Evolutionary conservation across 2,113 vertebrate genomes (phyloP), one percentile per base, ranked within the genome.

Genomic region (Phocoena sinus): DNA sequence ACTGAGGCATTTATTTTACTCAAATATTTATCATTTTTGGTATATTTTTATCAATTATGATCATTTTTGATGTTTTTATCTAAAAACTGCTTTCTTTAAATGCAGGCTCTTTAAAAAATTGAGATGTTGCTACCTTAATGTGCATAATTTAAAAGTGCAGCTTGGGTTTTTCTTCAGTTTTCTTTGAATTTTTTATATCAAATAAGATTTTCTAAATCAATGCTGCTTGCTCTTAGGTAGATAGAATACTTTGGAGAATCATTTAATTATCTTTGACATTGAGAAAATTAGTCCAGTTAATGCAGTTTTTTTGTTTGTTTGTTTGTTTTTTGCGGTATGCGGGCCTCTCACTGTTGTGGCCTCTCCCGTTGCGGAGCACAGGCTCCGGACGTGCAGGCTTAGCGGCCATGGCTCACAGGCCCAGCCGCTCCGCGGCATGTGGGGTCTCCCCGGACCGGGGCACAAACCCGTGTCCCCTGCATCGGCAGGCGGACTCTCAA

Each of bases 261-360:
- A 95, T 95, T 97, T 97, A 90, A 89, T 97, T 91, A 83, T 84
- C 41, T 94, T 89, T 82, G 28, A 31, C 86, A 83, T 41, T 96
- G 71, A 79, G 81, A 67, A 97, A 96, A 88, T 89, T 83, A 80
- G 28, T 77, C 21, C 73, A 85, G 47, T 87, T 96, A 36, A 68
- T 84, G 31, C 36, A 10, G 0, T 94, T 95, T 94, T 68, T 47
- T 44, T 44, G 7, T 47, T 47, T 47, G 10, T 47, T 47, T 47
- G 11, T 47, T 47, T 47, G 12, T 47, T 13, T 47, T 13, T 47
- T 47, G 47, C 12, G 11, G 47, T 47, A 13, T 2, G 47, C 10
- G 47, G 47, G 12, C 47, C 2, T 47, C 12, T 47, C 47, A 3
- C 47, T 13, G 47, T 47, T 47, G 10, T 2, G 47, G 47, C 2